phyloP scores from a whole-genome alignment of 1,140 invertebrate genomes.

The Chironomus tepperi region DNA sequence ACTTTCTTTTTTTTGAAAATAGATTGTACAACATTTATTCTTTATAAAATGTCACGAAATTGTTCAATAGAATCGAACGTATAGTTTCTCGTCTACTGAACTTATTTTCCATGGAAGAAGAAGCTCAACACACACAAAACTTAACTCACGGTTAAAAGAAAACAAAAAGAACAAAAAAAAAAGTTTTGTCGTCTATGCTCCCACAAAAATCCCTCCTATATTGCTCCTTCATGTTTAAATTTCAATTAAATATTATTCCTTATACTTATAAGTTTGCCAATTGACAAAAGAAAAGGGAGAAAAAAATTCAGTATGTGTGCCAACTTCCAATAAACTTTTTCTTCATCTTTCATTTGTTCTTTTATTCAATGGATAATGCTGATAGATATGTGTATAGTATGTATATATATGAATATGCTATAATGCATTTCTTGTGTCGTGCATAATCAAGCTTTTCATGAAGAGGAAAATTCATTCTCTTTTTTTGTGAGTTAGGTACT shows the following conservation, averaged over 20 bases:
- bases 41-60: constrained; percentile 14
- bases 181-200: background rate
- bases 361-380: background rate
- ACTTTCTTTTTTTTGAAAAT: background rate
- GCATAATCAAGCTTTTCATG: background rate
- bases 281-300: background rate
- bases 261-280: background rate
- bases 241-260: constrained; percentile 4
- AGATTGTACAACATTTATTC: background rate
- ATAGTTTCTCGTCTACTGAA: constrained; percentile 1
- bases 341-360: background rate
- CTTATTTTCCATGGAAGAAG: background rate
- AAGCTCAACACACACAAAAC: no score
- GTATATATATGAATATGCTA: background rate
- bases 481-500: no score
- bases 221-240: constrained; percentile 1
- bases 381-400: background rate
- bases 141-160: no score
- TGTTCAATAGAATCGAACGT: constrained; percentile 7
- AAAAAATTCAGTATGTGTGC: background rate
- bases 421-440: background rate
- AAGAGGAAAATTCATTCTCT: background rate
- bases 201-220: background rate
- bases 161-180: background rate
- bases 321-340: background rate